These are phyloP conservation scores for Bombus ignitus DNA, from an alignment of 1,140 invertebrate species.

Conservation along the genomic window DNA sequence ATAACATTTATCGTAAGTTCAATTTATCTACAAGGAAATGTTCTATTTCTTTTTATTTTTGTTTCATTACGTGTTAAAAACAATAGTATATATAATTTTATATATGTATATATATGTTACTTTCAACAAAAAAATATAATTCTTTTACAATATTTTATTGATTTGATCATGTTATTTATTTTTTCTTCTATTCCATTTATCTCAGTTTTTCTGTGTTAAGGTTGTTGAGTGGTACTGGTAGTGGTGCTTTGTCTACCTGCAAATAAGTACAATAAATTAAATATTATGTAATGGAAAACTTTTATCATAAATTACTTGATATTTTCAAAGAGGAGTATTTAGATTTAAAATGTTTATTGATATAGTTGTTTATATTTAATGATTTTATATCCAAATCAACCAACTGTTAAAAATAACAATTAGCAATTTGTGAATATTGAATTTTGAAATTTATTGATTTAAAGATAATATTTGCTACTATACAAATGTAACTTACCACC, in stretches of 20 bases:
- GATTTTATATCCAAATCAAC: not conserved
- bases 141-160: not conserved
- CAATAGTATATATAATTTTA: not conserved
- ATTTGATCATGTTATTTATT: not conserved
- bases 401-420: not conserved
- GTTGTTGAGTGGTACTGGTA: not conserved
- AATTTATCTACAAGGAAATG: not conserved
- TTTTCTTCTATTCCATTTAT: not conserved
- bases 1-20: not conserved
- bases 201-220: not conserved
- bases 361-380: not conserved
- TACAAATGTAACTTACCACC: not conserved
- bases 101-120: not conserved
- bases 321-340: not conserved
- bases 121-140: slow-evolving; percentile 1
- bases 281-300: not conserved
- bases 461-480: not conserved
- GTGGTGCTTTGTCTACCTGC: not conserved
- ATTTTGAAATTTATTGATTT: not conserved
- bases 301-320: not conserved
- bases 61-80: not conserved
- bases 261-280: slow-evolving; percentile 2
- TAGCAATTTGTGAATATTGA: not conserved
- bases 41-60: not conserved
- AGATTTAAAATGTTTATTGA: not conserved